Conservation (phyloP, 2,888 invertebrate genomes). For the Hydroisotoma schaefferi region DNA sequence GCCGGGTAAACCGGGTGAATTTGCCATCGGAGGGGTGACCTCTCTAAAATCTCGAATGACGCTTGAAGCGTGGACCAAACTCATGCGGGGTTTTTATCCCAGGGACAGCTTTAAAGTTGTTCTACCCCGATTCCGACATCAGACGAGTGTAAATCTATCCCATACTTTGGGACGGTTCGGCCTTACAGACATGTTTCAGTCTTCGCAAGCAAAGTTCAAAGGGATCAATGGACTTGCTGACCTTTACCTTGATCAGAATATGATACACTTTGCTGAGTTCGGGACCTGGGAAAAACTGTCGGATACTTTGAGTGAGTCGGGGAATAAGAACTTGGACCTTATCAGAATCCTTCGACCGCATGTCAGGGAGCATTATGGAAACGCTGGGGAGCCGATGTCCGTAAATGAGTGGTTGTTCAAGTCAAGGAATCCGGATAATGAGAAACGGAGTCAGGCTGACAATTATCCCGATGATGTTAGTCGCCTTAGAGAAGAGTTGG, state of each 20-base stretch:
- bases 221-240: slow-evolving; percentile 80
- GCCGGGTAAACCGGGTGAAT: slow-evolving; percentile 58
- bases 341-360: slow-evolving; percentile 36
- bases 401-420: slow-evolving; percentile 48
- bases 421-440: slow-evolving; percentile 36
- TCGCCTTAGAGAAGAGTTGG: slow-evolving; percentile 26
- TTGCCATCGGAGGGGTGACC: slow-evolving; percentile 46
- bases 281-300: slow-evolving; percentile 47
- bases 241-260: slow-evolving; percentile 60
- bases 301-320: slow-evolving; percentile 40
- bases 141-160: slow-evolving; percentile 77
- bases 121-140: slow-evolving; percentile 72
- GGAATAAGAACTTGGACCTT: slow-evolving; percentile 42
- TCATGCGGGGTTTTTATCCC: slow-evolving; percentile 43
- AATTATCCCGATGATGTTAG: slow-evolving; percentile 13
- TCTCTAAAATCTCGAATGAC: slow-evolving; percentile 47
- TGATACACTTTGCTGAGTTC: slow-evolving; percentile 47
- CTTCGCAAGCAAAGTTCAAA: slow-evolving; percentile 72
- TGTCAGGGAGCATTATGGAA: slow-evolving; percentile 45
- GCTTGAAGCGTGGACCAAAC: slow-evolving; percentile 44
- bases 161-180: slow-evolving; percentile 76
- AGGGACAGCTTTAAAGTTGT: slow-evolving; percentile 47
- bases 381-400: slow-evolving; percentile 43
- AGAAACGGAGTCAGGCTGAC: slow-evolving; percentile 19
- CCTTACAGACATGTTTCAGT: slow-evolving; percentile 71